phyloP scores from a whole-genome alignment of 2,888 invertebrate species.

The Ctena decussata region DNA sequence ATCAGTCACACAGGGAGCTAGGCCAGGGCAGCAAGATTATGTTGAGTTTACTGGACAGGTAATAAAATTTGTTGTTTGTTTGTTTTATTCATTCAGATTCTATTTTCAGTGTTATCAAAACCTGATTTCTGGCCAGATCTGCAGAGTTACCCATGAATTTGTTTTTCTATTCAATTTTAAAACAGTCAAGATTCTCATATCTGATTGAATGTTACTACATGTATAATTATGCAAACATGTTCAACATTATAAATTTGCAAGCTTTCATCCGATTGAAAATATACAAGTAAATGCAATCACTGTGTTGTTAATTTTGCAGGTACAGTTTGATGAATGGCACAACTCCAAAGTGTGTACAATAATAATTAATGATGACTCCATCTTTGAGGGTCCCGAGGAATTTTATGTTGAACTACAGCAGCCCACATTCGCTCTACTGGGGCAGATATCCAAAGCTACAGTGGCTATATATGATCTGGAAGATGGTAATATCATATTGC shows the following conservation, averaged over 20 bases:
- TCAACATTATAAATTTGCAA: too few species aligned
- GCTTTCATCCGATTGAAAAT: too few species aligned
- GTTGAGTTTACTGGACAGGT: slow-evolving; percentile 79
- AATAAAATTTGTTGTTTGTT: neutral
- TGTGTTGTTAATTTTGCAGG: too few species aligned
- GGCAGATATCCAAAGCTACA: slow-evolving; percentile 67
- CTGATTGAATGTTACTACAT: too few species aligned
- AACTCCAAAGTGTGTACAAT: slow-evolving; percentile 81
- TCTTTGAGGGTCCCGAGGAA: slow-evolving; percentile 83
- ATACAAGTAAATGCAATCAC: too few species aligned
- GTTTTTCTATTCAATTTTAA: too few species aligned
- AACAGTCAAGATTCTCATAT: too few species aligned
- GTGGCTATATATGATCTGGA: slow-evolving; percentile 83
- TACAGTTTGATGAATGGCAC: slow-evolving; percentile 85
- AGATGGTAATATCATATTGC: slow-evolving; percentile 79
- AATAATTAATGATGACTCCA: slow-evolving; percentile 83
- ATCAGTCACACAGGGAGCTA: slow-evolving; percentile 64
- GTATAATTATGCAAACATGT: too few species aligned
- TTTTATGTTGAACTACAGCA: slow-evolving; percentile 81
- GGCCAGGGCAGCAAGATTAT: slow-evolving; percentile 80
- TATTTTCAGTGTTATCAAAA: too few species aligned
- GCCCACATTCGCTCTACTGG: slow-evolving; percentile 80
- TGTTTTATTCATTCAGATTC: too few species aligned
- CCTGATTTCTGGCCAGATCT: too few species aligned
- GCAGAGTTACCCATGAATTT: too few species aligned